Base-by-base conservation (phyloP, 2,113 vertebrate species). In the Proterorhinus semilunaris region DNA sequence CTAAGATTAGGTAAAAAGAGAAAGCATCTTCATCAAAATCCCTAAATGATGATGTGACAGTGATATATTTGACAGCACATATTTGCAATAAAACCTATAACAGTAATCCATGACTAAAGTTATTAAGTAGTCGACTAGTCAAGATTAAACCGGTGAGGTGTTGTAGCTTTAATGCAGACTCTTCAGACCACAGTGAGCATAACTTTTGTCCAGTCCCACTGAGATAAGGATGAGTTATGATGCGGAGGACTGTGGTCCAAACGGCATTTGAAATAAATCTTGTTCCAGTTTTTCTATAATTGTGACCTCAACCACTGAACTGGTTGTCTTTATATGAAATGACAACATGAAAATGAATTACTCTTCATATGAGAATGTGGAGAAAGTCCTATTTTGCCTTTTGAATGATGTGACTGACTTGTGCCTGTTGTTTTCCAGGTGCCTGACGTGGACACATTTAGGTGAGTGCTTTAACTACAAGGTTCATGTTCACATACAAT, bases 401-500 rank as follows among this genome's bases (percentile, higher is more conserved):
- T 50, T 50, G 27, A 36, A 36, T 36, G 27, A 50, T 13, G 4
- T 53, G 52, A 53, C n/a, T 6, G 50, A 42, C 11, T 13, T 58
- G 7, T 21, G 21, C 21, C 21, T 76, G 8, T 69, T 59, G 71
- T 46, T 62, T 62, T 80, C 44, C 69, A 90, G 89, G 87, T 78
- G 74, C 76, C 62, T 83, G 79, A 79, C 81, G 71, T 75, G 27
- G 74, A 73, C 71, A 74, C 4, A 58, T 78, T 87, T 72, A 11
- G 83, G 91, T 91, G 68, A 89, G 88, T 86, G 6, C 71, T 36
- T 36, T 36, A 36, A 36, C 27, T 36, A 36, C 27, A 36, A 36
- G 27, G 3, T 5, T 36, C 27, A 36, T 36, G 27, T 36, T 36
- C 27, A 5, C 27, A 36, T 36, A 36, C 27, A 36, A 36, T 36